Evolutionary conservation across 2,797 vertebrate genomes (phyloP).

Genomic region (Sebastes iracundus): DNA sequence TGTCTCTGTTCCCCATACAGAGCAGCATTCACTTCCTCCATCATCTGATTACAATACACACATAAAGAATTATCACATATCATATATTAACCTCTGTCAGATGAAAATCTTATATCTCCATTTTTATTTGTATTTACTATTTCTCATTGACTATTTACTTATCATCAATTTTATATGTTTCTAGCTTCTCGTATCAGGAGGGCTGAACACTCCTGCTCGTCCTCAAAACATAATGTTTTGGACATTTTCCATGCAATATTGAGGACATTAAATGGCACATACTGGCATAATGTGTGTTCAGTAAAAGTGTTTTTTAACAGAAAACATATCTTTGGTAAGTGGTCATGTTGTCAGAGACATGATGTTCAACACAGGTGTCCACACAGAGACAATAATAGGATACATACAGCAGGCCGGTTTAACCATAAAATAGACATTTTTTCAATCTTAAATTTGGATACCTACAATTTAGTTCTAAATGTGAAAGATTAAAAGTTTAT

Average conservation of each 20-base stretch:
- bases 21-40: background rate
- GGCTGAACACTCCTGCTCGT: too few species aligned
- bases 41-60: background rate
- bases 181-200: background rate
- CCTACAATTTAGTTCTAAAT: background rate
- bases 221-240: background rate
- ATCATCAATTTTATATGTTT: background rate
- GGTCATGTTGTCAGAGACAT: background rate
- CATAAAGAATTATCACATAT: background rate
- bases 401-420: background rate
- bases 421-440: background rate
- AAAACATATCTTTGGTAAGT: background rate
- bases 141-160: too few species aligned
- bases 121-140: background rate
- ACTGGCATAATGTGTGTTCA: background rate
- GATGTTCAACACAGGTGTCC: background rate
- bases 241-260: background rate
- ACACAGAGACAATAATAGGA: background rate
- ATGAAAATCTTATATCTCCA: background rate
- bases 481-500: background rate
- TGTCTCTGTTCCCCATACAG: background rate
- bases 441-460: background rate
- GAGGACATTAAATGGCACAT: background rate
- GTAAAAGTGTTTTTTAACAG: background rate
- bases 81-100: background rate